Evolutionary conservation across 35 echinoderm and acorn worm genomes (phyloP), one percentile per base, ranked within the genome.

Genomic region (Heliocidaris tuberculata): DNA sequence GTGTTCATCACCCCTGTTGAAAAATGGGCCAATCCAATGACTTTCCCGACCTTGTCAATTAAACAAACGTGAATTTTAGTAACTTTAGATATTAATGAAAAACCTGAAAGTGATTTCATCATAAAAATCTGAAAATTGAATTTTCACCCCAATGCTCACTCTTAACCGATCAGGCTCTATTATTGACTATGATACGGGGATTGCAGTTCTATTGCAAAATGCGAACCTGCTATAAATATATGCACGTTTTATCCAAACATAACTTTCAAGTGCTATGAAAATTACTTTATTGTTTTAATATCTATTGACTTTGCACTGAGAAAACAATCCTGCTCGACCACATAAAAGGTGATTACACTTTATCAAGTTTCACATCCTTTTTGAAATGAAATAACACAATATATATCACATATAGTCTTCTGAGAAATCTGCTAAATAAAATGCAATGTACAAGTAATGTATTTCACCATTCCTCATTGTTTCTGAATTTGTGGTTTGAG

Each of bases 401-500:
- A 52, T 27, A 27, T 78, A n/a, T 78, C 52, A 56, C 52, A 78
- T 78, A 78, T 78, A 78, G 27, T 27, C 65, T 78, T 78, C 65
- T 78, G 27, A 78, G 65, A 78, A 78, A 29, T 78, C 27, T 78
- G 7, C 21, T 27, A 70, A 78, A 27, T 19, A 56, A 56, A 56
- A 56, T 56, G 35, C 65, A 78, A 78, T 78, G 27, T 21, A 78
- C 65, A 78, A n/a, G 65, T 42, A 19, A n/a, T 27, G 65, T 24
- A 78, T 78, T 78, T n/a, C 65, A 78, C 27, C 21, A 19, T 19
- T 24, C 27, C 65, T 78, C 65, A 78, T 78, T 78, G 65, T 78
- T n/a, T 78, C 65, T 78, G 65, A 78, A n/a, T 78, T 42, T 78
- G 65, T n/a, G 65, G 65, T 78, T 78, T 78, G 65, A 78, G 65